Base-by-base conservation (phyloP, 2,888 invertebrate genomes). In the Eupithecia abbreviata region DNA sequence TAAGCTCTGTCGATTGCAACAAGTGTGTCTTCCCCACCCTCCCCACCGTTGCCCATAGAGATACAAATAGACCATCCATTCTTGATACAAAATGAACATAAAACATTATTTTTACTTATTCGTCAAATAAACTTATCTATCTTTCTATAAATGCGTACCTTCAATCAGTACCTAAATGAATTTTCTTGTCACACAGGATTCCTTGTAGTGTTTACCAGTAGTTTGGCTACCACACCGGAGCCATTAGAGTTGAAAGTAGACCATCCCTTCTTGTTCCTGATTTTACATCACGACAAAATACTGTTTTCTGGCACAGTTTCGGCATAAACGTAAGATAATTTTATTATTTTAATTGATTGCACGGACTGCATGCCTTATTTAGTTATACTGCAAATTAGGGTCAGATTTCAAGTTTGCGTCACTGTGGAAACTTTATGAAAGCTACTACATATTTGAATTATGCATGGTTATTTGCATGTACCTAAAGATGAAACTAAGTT, bases 261-360 rank as follows among this genome's bases (percentile, higher is more conserved):
- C 69, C 83, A 70, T 41, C 82, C 86, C 6, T 84, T 85, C 75
- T 76, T 84, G 18, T 84, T 81, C 76, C 3, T 79, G 3, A 84
- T 84, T 67, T 77, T 86, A 6, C 77, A 80, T 41, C 74, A 82
- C 65, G 85, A 85, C 73, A 82, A 78, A 76, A 77, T 82, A 51
- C 65, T 84, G n/a, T 84, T 85, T 67, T 77, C 80, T 74, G 86
- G 85, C 71, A 85, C 84, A 55, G 79, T 77, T 72, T 79, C 75
- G 15, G 70, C 81, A 3, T 75, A 58, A 58, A 68, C 12, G 62
- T 62, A 62, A 62, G 62, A 62, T 18, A 58, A 58, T 62, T 62
- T 58, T 18, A 6, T 9, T 58, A 30, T 58, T 62, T 30, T 18
- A 58, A 58, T 18, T 4, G 62, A 62, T 62, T 62, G 62, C 62